Conservation (phyloP, 2,113 vertebrate species). For the Lepus timidus region DNA sequence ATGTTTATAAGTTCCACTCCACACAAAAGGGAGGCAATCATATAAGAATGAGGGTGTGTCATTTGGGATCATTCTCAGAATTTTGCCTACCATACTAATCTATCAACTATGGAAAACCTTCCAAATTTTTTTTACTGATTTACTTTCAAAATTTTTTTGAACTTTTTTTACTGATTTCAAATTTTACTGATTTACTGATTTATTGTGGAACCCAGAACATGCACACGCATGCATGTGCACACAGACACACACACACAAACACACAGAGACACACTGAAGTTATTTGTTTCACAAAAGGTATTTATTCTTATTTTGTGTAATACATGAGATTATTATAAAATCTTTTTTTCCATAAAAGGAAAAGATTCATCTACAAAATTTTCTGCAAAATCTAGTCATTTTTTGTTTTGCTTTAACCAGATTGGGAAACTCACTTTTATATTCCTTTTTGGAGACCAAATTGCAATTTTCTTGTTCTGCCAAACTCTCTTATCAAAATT, state of each 20-base stretch:
- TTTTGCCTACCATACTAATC: neutral
- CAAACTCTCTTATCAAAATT: constrained; percentile 17
- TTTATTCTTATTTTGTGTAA: neutral
- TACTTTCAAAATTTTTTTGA: neutral
- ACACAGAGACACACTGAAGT: neutral
- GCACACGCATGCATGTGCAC: neutral
- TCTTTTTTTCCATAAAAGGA: neutral
- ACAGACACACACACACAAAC: neutral
- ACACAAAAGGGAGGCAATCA: neutral
- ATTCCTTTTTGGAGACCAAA: neutral
- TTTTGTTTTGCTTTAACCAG: neutral
- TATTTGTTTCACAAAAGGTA: neutral
- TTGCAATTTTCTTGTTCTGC: neutral
- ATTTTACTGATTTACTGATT: neutral
- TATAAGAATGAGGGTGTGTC: neutral
- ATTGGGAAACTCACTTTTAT: neutral
- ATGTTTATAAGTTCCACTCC: neutral
- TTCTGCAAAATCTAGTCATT: neutral
- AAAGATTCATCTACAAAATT: constrained; percentile 40
- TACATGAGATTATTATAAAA: constrained; percentile 24
- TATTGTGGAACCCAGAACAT: neutral
- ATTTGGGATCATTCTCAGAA: neutral
- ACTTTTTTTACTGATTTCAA: no score
- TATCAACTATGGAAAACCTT: neutral
- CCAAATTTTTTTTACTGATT: neutral